Conservation (phyloP, 2,113 vertebrate species). For the Butorides virescens region DNA sequence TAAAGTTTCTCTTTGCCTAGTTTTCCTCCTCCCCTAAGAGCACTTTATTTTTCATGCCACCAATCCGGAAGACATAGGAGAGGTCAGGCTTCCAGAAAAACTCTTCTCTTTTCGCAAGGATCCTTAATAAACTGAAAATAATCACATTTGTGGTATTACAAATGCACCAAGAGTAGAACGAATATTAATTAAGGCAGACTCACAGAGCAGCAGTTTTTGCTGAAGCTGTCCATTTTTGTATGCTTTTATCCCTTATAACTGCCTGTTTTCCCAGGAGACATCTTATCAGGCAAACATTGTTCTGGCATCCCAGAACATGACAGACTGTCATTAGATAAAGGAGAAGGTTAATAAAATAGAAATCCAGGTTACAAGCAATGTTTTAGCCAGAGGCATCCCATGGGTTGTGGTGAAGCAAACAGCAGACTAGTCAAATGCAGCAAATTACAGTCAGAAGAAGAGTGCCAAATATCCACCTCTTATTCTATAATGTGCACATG, state of each 20-base stretch:
- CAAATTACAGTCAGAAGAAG: background rate
- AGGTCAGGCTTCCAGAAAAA: background rate
- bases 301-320: constrained; percentile 61
- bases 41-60: background rate
- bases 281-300: constrained; percentile 57
- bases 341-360: constrained; percentile 69
- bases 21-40: background rate
- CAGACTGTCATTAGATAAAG: constrained; percentile 69
- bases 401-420: constrained; percentile 5
- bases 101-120: background rate
- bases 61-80: background rate
- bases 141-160: background rate
- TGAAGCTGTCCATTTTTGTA: constrained; percentile 25
- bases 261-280: constrained; percentile 36
- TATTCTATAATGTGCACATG: background rate
- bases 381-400: constrained; percentile 52
- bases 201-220: background rate
- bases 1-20: background rate
- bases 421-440: constrained; percentile 23
- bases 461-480: background rate
- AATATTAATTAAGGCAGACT: constrained; percentile 15
- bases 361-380: constrained; percentile 46
- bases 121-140: constrained; percentile 28
- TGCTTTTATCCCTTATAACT: constrained; percentile 50
- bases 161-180: background rate